Evolutionary conservation across 1,140 invertebrate genomes (phyloP), one percentile per base, ranked within the genome.

Genomic region (Brachystomella parvula): DNA sequence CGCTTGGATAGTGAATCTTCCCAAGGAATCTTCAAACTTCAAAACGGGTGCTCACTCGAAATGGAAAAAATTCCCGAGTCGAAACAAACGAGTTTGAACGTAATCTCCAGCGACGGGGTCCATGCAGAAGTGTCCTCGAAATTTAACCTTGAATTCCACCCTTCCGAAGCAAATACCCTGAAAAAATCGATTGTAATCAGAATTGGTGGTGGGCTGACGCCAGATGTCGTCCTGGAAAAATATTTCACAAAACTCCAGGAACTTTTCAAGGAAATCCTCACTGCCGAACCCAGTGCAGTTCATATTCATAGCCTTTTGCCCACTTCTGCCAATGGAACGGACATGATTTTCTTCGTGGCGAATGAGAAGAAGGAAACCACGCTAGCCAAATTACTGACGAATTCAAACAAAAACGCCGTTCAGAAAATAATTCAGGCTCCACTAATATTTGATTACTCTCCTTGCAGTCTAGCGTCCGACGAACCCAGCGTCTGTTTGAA

Each of bases 21-120:
- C 35, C 6, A 39, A 39, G 6, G 35, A 39, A 9, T 39, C 19
- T 39, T 39, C 35, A 39, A 39, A 9, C 35, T n/a, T n/a, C 6
- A 19, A 19, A 6, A 6, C 35, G 35, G 19, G 6, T 39, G 35
- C 35, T 6, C 35, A 9, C 35, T 39, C 19, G 6, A 9, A 39
- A 6, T 39, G 35, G 19, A 39, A 9, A 39, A 39, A 39, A 39
- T 39, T 39, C 35, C 35, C 35, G 66, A 28, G 64, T 65, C 61
- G 2, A 73, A 72, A 3, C 79, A 81, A 64, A 86, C 87, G 0
- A n/a, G n/a, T n/a, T 81, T 95, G 67, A 87, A 84, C 59, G 84
- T 96, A 0, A 85, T 85, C 3, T 92, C 91, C 1, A 93, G 90
- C 76, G 94, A 98, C 78, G 93, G 94, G 1, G 84, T 85, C 66